A percentile compares a stretch with the other conserved stretches of the same genome.
phyloP scores from a whole-genome alignment of 2,113 vertebrate genomes.

The Rhynchomys soricoides region DNA sequence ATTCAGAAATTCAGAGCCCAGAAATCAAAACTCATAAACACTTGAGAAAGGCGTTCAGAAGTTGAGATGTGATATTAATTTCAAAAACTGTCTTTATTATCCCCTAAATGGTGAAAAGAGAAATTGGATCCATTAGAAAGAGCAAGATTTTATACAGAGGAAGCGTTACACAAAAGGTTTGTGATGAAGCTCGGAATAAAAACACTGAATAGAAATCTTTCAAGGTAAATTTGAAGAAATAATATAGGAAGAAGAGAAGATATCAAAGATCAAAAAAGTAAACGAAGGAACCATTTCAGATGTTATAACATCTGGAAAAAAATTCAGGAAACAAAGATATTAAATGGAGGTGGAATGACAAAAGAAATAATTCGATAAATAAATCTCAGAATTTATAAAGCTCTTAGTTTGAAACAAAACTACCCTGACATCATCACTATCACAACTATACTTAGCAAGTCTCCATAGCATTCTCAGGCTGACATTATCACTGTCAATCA shows the following conservation, averaged over 20 bases:
- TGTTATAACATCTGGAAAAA: background rate
- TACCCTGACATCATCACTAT: background rate
- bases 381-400: background rate
- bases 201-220: background rate
- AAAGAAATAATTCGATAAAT: slow-evolving; percentile 15
- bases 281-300: slow-evolving; percentile 10
- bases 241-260: background rate
- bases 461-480: too few species aligned
- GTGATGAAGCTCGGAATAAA: background rate
- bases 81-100: background rate
- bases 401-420: slow-evolving; percentile 26
- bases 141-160: background rate
- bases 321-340: background rate
- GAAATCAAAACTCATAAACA: background rate
- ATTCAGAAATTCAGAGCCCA: background rate
- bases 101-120: background rate
- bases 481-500: too few species aligned
- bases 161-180: background rate
- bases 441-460: too few species aligned
- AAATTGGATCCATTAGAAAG: background rate
- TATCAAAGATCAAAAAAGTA: background rate
- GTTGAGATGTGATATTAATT: background rate
- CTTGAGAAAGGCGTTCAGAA: background rate
- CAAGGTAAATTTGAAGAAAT: slow-evolving; percentile 14
- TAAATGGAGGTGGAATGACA: background rate